Conservation (phyloP, 2,797 vertebrate species). For the Pseudochaenichthys georgianus region DNA sequence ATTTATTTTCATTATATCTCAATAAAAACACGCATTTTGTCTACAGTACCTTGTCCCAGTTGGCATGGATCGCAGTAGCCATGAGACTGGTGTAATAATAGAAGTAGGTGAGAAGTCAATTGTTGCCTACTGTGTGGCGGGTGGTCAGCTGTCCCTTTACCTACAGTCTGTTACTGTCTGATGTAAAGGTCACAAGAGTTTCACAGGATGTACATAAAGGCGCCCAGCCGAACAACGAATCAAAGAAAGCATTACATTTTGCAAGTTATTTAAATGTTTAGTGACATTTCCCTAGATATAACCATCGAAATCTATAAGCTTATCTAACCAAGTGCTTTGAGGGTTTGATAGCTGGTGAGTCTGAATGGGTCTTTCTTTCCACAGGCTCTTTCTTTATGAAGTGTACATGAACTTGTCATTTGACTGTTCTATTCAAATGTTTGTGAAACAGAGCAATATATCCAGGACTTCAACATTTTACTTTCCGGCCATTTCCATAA, state of each 20-base stretch:
- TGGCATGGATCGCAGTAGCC: slow-evolving; percentile 41
- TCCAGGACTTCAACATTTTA: neutral
- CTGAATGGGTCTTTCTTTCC: neutral
- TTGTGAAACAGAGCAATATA: neutral
- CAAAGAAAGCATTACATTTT: neutral
- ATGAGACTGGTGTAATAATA: slow-evolving; percentile 67
- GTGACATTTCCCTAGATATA: neutral
- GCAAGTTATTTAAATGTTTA: neutral
- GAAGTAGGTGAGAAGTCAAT: slow-evolving; percentile 79
- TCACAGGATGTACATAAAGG: neutral
- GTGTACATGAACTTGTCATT: neutral
- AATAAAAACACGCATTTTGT: neutral
- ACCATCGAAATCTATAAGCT: neutral
- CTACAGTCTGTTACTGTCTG: neutral
- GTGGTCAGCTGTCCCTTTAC: slow-evolving; percentile 25
- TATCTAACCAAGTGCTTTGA: too few species aligned
- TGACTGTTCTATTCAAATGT: slow-evolving; percentile 14
- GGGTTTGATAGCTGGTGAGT: neutral
- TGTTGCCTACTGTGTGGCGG: slow-evolving; percentile 47
- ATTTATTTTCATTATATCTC: neutral
- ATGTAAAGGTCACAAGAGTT: slow-evolving; percentile 48
- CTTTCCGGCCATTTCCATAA: slow-evolving; percentile 24
- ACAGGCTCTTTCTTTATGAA: neutral
- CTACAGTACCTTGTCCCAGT: slow-evolving; percentile 46
- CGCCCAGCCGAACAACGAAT: neutral